Base-by-base conservation (phyloP, 2,797 vertebrate species). In the Amazonetta brasiliensis region DNA sequence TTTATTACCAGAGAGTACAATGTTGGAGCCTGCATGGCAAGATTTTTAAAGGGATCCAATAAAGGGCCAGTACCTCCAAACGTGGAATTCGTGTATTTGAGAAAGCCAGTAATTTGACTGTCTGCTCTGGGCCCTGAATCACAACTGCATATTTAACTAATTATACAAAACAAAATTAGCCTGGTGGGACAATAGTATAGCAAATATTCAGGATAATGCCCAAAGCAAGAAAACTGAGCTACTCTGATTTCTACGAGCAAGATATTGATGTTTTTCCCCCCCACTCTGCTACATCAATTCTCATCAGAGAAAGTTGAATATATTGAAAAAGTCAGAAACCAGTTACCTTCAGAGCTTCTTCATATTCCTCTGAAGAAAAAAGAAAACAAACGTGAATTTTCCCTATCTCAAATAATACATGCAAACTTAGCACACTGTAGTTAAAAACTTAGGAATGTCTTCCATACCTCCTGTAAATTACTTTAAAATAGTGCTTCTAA, bases 321-420 rank as follows among this genome's bases (percentile, higher is more conserved):
- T 14, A 83, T 5, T 23, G 35, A 46, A 83, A 82, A 89, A 63
- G 35, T 64, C 50, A 83, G 84, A 92, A 33, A 74, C 9, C 43
- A 58, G 80, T 98, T 99, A 99, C 99, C 99, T 99, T 99, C 87
- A 99, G 98, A 91, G 99, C 99, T 98, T 99, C 99, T 98, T 99
- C 98, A 91, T 99, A 99, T 96, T 99, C 99, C 97, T 99, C 99
- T 99, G 97, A 90, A 97, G 95, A 92, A 75, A 97, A 91, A 89
- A 68, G 37, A 90, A 96, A 80, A 91, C 56, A 96, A 83, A 64
- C 1, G 60, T 96, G 52, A 97, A 22, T 77, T 54, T 56, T 50
- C 46, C 46, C n/a, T 5, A 17, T 46, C 46, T 67, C 71, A 50
- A 55, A 71, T 30, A 89, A 78, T 0, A 90, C 17, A 64, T 46